phyloP scores from a whole-genome alignment of 2,113 vertebrate genomes.

The Lanius ludovicianus region DNA sequence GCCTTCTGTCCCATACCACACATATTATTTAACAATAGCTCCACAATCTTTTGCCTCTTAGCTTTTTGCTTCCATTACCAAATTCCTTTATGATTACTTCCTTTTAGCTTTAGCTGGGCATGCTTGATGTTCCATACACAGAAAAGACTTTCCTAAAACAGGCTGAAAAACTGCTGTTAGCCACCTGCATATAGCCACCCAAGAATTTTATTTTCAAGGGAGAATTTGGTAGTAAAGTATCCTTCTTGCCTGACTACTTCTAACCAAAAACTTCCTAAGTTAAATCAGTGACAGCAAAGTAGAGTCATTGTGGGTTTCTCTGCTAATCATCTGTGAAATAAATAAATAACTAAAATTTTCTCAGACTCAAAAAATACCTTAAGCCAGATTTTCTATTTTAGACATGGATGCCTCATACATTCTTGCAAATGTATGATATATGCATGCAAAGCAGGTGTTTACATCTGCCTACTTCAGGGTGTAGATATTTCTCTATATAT shows the following conservation, averaged over 20 bases:
- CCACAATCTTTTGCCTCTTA: background rate
- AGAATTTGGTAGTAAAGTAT: background rate
- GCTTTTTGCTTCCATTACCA: background rate
- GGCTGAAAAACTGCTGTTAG: background rate
- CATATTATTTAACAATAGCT: background rate
- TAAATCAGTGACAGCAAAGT: background rate
- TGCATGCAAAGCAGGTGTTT: slow-evolving; percentile 52
- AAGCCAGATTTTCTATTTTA: slow-evolving; percentile 42
- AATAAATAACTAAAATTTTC: slow-evolving; percentile 16
- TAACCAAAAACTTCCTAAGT: background rate
- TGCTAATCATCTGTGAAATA: background rate
- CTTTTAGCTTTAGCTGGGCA: background rate
- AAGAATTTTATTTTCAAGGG: background rate
- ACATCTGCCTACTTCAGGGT: slow-evolving; percentile 45
- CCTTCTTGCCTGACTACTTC: background rate
- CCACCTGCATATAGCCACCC: background rate
- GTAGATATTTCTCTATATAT: slow-evolving; percentile 38
- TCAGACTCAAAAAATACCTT: slow-evolving; percentile 43
- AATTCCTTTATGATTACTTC: background rate
- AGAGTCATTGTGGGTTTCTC: background rate
- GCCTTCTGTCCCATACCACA: background rate
- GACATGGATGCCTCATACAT: background rate
- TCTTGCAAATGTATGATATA: slow-evolving; percentile 47
- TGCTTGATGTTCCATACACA: background rate
- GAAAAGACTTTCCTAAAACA: background rate